Base-by-base conservation (phyloP, 37 sponge, comb jelly and placozoan genomes). In the Ephydatia muelleri region DNA sequence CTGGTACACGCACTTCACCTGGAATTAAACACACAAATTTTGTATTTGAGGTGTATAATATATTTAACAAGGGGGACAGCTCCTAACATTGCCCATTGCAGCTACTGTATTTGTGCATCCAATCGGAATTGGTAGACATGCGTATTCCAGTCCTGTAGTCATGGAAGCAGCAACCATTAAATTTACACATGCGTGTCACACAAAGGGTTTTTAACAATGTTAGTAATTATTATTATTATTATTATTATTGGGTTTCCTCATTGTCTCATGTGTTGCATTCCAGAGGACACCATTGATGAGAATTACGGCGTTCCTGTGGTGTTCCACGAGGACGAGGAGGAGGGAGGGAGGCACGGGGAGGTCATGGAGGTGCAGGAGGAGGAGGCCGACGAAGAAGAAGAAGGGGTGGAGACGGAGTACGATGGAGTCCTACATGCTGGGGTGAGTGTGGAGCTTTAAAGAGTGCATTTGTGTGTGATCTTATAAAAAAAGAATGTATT, bases 271-370 rank as follows among this genome's bases (percentile, higher is more conserved):
- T 13, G n/a, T n/a, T n/a, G n/a, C 57, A 40, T 78, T 43, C 38
- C 88, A 83, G 97, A 92, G 39, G 95, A 91, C 32, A 80, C 88
- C 35, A 93, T 97, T 38, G 95, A 94, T 79, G 97, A 94, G 88
- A 93, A 81, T 34, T 94, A 94, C 81, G 98, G 98, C 19, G 98
- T 98, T 35, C 94, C 98, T 21, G 96, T 95, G 19, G 94, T 95
- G 75, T 98, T 98, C 84, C 78, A 93, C 47, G 96, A 91, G 47
- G 94, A 95, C 43, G 96, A 95, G 25, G 94, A 89, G 22, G 90
- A 89, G 79, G 97, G 68, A 23, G 76, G 80, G 0, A 39, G 75
- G 26, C 33, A 21, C 8, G 37, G 38, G 8, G 75, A 75, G 32
- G 37, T n/a, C 36, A 38, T 75, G 32, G 75, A 93, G 33, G 89